A percentile compares a stretch with the other conserved stretches of the same genome.
These are phyloP conservation scores for Sphecodes monilicornis DNA, from an alignment of 2,888 invertebrate species.

Conservation along the genomic window DNA sequence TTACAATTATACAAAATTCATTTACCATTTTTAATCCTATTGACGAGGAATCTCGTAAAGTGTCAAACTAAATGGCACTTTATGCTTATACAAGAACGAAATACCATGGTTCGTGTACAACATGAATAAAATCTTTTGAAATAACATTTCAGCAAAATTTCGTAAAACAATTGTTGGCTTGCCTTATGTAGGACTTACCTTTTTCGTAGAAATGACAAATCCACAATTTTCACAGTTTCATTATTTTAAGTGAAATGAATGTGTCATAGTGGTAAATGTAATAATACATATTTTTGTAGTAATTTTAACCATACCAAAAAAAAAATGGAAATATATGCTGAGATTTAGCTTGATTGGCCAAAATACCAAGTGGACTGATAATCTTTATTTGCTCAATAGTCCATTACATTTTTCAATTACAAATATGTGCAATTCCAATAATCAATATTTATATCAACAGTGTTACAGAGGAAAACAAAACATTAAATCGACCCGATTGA, in stretches of 20 bases:
- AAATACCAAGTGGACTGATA: too few relatives aligned
- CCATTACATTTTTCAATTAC: too few relatives aligned
- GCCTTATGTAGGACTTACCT: too few relatives aligned
- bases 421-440: too few relatives aligned
- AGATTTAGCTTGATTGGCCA: background rate
- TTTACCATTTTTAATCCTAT: background rate
- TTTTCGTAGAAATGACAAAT: too few relatives aligned
- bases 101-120: background rate
- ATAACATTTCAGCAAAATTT: background rate
- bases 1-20: background rate
- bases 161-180: background rate
- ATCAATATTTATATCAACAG: background rate
- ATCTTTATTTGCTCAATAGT: too few relatives aligned
- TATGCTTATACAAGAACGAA: background rate
- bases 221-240: too few relatives aligned
- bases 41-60: background rate
- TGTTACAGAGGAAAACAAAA: background rate
- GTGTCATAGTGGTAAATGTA: too few relatives aligned
- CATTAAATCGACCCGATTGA: background rate
- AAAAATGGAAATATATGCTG: too few relatives aligned
- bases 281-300: background rate
- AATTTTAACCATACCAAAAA: background rate
- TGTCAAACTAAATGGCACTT: background rate
- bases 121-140: background rate
- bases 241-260: too few relatives aligned